Percentiles rank a stretch among this genome's conserved stretches.
Evolutionary conservation across 2,888 invertebrate species (phyloP).

Genomic region (Anticlea derivata): DNA sequence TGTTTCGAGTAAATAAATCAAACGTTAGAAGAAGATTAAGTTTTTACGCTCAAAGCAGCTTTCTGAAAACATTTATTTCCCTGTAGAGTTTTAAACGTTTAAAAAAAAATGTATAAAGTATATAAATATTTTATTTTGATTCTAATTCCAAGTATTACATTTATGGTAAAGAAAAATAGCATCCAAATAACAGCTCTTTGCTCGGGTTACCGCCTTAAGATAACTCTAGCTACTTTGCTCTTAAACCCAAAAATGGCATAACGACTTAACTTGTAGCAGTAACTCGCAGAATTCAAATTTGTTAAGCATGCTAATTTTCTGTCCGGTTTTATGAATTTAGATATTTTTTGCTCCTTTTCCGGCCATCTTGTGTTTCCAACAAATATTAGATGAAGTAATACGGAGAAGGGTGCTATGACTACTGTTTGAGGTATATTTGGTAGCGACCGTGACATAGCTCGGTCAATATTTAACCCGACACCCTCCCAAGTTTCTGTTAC

Average conservation of each 20-base stretch:
- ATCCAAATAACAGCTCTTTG: too few relatives aligned
- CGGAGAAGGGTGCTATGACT: constrained; percentile 21
- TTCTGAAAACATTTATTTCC: too few relatives aligned
- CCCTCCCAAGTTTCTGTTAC: constrained; percentile 54
- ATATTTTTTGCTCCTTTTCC: constrained; percentile 14
- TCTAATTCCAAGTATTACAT: too few relatives aligned
- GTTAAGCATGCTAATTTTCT: constrained; percentile 28
- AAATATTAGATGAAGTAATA: constrained; percentile 14
- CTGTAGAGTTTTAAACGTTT: too few relatives aligned
- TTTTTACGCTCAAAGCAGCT: too few relatives aligned
- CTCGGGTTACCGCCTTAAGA: too few relatives aligned
- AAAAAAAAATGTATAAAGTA: too few relatives aligned
- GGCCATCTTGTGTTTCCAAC: background rate
- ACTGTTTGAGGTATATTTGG: constrained; percentile 32
- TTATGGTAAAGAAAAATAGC: too few relatives aligned
- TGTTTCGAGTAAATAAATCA: too few relatives aligned
- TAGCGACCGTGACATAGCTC: constrained; percentile 34
- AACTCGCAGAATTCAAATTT: constrained; percentile 30
- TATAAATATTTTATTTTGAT: too few relatives aligned
- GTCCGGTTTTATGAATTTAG: constrained; percentile 20
- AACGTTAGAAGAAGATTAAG: too few relatives aligned
- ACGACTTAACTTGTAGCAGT: constrained; percentile 21
- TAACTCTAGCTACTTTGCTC: constrained; percentile 22
- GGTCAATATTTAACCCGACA: constrained; percentile 56
- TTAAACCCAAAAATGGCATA: constrained; percentile 27